phyloP scores from a whole-genome alignment of 1,140 invertebrate genomes.

The Drosophila varians region DNA sequence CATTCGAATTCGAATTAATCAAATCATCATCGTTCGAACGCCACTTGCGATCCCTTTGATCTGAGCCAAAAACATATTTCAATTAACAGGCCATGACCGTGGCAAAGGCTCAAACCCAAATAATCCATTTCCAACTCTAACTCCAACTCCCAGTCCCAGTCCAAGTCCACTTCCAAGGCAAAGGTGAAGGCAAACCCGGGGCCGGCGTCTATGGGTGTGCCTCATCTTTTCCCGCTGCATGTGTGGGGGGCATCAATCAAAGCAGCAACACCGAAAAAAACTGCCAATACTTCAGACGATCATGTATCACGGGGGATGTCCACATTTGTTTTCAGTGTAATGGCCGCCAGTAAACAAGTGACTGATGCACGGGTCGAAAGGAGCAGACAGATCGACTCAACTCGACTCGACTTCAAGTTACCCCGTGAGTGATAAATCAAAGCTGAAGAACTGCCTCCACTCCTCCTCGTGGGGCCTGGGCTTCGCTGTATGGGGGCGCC shows the following conservation, averaged over 20 bases:
- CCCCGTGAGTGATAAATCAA: slow-evolving; percentile 55
- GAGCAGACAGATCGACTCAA: slow-evolving; percentile 38
- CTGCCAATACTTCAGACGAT: neutral
- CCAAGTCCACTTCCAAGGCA: slow-evolving; percentile 25
- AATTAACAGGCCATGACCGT: slow-evolving; percentile 75
- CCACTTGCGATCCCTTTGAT: slow-evolving; percentile 64
- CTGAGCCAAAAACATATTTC: slow-evolving; percentile 70
- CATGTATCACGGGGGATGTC: neutral
- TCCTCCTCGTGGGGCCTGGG: slow-evolving; percentile 28
- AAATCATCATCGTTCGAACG: slow-evolving; percentile 70
- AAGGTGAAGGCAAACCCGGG: slow-evolving; percentile 50
- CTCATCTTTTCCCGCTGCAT: neutral
- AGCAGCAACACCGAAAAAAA: slow-evolving; percentile 48
- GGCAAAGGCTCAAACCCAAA: too few species aligned
- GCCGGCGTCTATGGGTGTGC: slow-evolving; percentile 44
- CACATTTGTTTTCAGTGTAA: slow-evolving; percentile 8
- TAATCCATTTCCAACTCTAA: neutral
- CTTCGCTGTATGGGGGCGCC: slow-evolving; percentile 20
- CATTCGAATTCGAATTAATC: slow-evolving; percentile 72
- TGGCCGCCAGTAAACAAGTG: slow-evolving; percentile 35
- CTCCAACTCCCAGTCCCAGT: neutral
- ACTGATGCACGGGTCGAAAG: slow-evolving; percentile 26
- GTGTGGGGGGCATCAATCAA: slow-evolving; percentile 73
- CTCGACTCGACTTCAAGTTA: slow-evolving; percentile 20
- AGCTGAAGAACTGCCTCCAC: slow-evolving; percentile 45